phyloP scores from a whole-genome alignment of 2,113 vertebrate genomes.

The Tor tambroides region DNA sequence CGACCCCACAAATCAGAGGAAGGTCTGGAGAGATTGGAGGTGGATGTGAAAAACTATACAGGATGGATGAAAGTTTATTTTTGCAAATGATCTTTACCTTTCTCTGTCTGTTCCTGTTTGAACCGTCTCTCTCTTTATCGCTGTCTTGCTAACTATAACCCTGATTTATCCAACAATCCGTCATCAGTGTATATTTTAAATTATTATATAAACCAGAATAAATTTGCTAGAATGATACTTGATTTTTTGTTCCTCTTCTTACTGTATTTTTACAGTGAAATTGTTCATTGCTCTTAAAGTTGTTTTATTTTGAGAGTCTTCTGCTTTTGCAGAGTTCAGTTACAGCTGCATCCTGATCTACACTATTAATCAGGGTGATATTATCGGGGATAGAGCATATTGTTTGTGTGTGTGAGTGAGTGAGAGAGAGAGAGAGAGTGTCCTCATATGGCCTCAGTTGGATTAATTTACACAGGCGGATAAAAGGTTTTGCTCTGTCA shows the following conservation, averaged over 20 bases:
- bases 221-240: conserved; percentile 70
- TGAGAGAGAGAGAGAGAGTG: not conserved
- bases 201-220: conserved; percentile 67
- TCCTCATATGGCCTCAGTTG: not conserved
- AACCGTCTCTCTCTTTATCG: conserved; percentile 61
- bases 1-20: not conserved
- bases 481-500: not conserved
- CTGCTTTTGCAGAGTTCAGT: not conserved
- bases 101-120: not conserved
- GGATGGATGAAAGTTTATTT: conserved; percentile 5
- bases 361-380: not conserved
- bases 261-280: not conserved
- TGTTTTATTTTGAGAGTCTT: not conserved
- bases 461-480: not conserved
- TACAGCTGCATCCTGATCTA: not conserved
- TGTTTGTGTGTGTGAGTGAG: not conserved
- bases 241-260: not conserved
- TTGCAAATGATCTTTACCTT: not conserved
- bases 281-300: too few relatives aligned
- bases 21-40: not conserved
- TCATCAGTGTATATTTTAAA: conserved; percentile 76
- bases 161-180: conserved; percentile 64
- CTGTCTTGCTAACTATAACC: conserved; percentile 68
- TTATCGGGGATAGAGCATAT: not conserved
- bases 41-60: not conserved